Base-by-base conservation (phyloP, 1,140 invertebrate species). In the Samia ricini region DNA sequence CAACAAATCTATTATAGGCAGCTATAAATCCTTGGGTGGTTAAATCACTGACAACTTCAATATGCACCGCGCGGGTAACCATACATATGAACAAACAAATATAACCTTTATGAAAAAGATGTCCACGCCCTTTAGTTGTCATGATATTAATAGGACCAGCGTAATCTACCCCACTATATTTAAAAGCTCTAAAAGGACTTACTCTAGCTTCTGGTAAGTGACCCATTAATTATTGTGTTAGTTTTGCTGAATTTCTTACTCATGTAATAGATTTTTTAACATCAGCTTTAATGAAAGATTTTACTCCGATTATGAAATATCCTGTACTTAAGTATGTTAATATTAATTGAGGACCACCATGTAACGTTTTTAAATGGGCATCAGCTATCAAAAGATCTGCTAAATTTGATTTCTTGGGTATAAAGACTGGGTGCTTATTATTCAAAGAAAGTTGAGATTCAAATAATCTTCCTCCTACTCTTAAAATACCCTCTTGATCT, bases 271-370 rank as follows among this genome's bases (percentile, higher is more conserved):
- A 42, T 42, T 15, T 42, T 42, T 42, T 42, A 0, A 42, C 33
- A 15, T 42, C 10, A 42, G 3, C 12, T 42, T 42, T 42, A 42
- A 42, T 12, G 12, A 42, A 5, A 24, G 57, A 26, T 18, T 63
- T 68, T 22, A 24, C 69, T 7, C 61, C 24, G 0, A 75, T 0
- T 18, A 81, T 74, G 75, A 78, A 87, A 60, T 63, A 83, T 21
- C 63, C 36, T 22, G 61, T 55, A 6, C 59, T 22, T 5, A 89
- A 49, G 15, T 63, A 36, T 10, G 63, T 63, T 8, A 68, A 22
- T 15, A 79, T 65, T 7, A 85, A 48, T 54, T 76, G 59, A 2
- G 63, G 49, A 5, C 79, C 79, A 10, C 74, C 74, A 66, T 82
- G 77, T 18, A 81, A 52, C n/a, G 71, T 76, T 19, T 55, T 61